These are phyloP conservation scores for Neoaliturus tenellus DNA, from an alignment of 2,888 invertebrate species.

Conservation along the genomic window DNA sequence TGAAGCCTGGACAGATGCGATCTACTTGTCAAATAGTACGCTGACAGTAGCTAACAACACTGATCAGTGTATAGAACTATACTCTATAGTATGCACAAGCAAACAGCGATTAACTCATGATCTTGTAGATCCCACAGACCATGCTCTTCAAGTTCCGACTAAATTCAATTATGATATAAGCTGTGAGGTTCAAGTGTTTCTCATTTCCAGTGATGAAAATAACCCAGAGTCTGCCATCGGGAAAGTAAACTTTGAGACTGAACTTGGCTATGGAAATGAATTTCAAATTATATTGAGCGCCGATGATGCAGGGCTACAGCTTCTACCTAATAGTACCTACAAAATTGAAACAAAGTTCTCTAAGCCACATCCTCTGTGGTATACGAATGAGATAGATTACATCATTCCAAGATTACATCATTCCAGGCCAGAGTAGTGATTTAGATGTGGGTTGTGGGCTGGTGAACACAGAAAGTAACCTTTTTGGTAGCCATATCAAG, in stretches of 20 bases:
- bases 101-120: not conserved
- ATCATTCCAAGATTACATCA: too few relatives aligned
- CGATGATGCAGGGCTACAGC: not conserved
- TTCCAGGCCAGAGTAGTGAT: not conserved
- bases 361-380: slow-evolving; percentile 14
- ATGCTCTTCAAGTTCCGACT: not conserved
- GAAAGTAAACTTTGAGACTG: not conserved
- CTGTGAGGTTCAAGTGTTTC: not conserved
- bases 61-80: not conserved
- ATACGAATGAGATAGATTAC: not conserved
- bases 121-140: not conserved
- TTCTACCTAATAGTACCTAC: not conserved
- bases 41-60: not conserved
- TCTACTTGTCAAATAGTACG: not conserved
- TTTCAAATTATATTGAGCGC: not conserved
- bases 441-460: not conserved
- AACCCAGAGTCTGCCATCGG: not conserved
- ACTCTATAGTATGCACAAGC: not conserved
- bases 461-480: not conserved
- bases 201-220: not conserved
- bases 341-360: not conserved
- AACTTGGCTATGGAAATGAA: not conserved
- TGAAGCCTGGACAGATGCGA: not conserved
- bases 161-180: not conserved
- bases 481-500: not conserved